Evolutionary conservation across 92 coral and sea anemone species (phyloP), one percentile per base, ranked within the genome.

Genomic region (Zoanthus sansibaricus): DNA sequence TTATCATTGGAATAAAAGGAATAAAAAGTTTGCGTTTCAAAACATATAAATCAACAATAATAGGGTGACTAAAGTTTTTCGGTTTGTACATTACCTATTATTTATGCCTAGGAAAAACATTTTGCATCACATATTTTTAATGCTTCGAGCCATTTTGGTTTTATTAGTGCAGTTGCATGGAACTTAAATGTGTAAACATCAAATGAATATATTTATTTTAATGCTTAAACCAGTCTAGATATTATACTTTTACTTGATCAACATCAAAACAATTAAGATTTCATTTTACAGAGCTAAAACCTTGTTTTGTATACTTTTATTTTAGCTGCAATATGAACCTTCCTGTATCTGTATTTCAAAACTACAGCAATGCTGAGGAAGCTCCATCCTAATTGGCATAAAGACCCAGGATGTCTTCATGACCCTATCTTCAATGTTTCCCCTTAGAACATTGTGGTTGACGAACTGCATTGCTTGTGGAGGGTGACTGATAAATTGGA

Each of bases 341-440:
- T 74, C 78, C 78, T n/a, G 30, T 74, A n/a, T 45, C 78, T 21
- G 25, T 74, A 74, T 48, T 74, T 74, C 78, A 74, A 74, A 58
- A 74, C 78, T n/a, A 20, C 21, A n/a, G 78, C 78, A 45, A 74
- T 74, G 78, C 58, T 74, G 52, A 74, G 78, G 58, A 74, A 74
- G 58, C 58, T 74, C 10, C 58, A 74, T 17, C 58, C 58, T 45
- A 75, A 75, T 51, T 75, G 79, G 79, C 59, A 52, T 51, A 75
- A 52, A n/a, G 79, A 49, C 64, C 78, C 78, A 20, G 78, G 78
- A 74, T 74, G 78, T 74, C 78, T 74, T 61, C 78, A 74, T 44
- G 17, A 75, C 18, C 79, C 79, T 6, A 75, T 75, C 7, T 75
- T 75, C 64, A 75, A 75, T 75, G 62, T 75, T 75, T 20, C 79